A percentile compares a stretch with the other conserved stretches of the same genome.
Evolutionary conservation across 2,113 vertebrate species (phyloP).

Genomic region (Colossoma macropomum): DNA sequence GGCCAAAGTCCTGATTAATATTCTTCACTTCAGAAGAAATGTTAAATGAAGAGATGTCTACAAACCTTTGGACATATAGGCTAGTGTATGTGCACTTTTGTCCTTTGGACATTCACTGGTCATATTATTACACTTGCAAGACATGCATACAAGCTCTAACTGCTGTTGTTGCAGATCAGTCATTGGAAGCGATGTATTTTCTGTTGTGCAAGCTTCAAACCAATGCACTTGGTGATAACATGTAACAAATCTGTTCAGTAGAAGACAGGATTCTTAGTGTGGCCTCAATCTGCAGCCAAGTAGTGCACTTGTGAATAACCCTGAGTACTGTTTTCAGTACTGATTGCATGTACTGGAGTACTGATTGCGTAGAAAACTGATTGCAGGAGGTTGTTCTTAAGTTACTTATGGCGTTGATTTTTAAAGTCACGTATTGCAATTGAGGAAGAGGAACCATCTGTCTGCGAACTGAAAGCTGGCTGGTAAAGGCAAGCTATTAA

Average conservation of each 20-base stretch:
- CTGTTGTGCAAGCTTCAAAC: neutral
- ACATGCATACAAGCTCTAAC: too few relatives aligned
- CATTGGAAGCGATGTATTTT: neutral
- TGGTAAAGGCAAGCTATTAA: neutral
- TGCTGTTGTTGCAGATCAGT: neutral
- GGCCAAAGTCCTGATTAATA: neutral
- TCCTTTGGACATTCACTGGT: neutral
- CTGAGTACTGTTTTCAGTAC: neutral
- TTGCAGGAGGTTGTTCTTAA: neutral
- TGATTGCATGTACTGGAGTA: too few relatives aligned
- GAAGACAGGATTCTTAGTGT: neutral
- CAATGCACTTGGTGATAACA: constrained; percentile 9
- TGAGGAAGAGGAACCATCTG: neutral
- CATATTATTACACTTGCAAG: neutral
- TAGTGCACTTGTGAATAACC: neutral
- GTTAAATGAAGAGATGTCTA: neutral
- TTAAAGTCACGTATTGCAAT: neutral
- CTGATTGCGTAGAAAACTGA: neutral
- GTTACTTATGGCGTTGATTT: neutral
- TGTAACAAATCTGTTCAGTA: neutral
- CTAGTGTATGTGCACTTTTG: neutral
- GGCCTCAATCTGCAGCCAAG: neutral
- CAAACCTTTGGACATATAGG: neutral
- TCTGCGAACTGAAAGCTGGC: neutral
- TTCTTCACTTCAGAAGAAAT: neutral